Evolutionary conservation across 1,140 invertebrate species (phyloP).

Genomic region (Lutraria rhynchaena): DNA sequence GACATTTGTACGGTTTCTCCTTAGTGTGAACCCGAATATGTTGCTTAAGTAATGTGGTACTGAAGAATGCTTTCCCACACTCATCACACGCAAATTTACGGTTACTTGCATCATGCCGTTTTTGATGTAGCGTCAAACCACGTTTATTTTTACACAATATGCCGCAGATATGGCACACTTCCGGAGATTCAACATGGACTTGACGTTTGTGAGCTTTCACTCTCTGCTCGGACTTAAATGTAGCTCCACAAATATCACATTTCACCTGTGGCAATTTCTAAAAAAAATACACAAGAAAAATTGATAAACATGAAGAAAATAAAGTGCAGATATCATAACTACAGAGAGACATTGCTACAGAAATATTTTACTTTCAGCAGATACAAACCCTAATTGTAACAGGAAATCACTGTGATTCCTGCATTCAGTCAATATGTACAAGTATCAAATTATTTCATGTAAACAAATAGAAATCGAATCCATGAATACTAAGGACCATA

Average conservation of each 20-base stretch:
- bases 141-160: background rate
- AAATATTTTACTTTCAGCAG: no score
- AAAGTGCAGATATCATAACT: no score
- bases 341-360: no score
- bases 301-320: no score
- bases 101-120: slow-evolving; percentile 5
- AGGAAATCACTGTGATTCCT: no score
- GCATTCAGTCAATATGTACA: no score
- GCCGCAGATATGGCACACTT: slow-evolving; percentile 6
- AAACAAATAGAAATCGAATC: no score
- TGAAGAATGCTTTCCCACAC: background rate
- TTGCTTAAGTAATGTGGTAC: background rate
- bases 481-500: no score
- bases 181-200: background rate
- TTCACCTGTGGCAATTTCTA: no score
- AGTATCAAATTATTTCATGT: no score
- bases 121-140: background rate
- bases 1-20: slow-evolving; percentile 12
- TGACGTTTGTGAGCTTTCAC: background rate
- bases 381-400: no score
- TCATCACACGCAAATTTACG: background rate
- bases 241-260: background rate
- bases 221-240: background rate
- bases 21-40: slow-evolving; percentile 5
- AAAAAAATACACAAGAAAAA: no score